phyloP scores from a whole-genome alignment of 1,140 invertebrate genomes.

The Platorchestia sp. region DNA sequence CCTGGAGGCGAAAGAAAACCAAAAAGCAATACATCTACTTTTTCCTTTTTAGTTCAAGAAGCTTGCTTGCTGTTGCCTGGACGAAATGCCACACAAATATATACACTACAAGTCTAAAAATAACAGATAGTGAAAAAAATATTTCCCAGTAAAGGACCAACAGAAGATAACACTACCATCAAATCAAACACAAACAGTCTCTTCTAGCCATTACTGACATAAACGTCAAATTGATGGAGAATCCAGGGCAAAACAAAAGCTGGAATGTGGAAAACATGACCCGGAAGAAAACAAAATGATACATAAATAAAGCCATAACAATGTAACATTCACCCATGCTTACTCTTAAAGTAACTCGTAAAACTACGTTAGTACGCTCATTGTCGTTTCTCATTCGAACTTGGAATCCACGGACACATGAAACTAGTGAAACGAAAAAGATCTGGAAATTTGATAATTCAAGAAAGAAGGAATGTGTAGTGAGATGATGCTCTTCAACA shows the following conservation, averaged over 20 bases:
- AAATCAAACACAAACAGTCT: not conserved
- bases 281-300: not conserved
- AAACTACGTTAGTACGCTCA: constrained; percentile 13
- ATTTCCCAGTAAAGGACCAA: not conserved
- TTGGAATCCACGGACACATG: not conserved
- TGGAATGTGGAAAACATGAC: constrained; percentile 12
- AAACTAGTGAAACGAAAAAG: not conserved
- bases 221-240: not conserved
- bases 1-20: not conserved
- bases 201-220: constrained; percentile 6
- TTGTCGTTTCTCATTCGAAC: not conserved
- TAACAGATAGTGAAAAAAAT: constrained; percentile 20
- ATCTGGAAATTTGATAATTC: not conserved
- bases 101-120: constrained; percentile 42
- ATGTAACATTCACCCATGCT: not conserved
- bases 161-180: not conserved
- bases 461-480: not conserved
- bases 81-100: constrained; percentile 45
- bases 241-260: not conserved
- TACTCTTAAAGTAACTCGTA: constrained; percentile 11
- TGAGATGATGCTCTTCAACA: not conserved
- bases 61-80: constrained; percentile 50
- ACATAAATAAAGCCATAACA: constrained; percentile 32
- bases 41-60: constrained; percentile 7
- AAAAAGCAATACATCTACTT: not conserved